A percentile compares a stretch with the other conserved stretches of the same genome.
Evolutionary conservation across 2,888 invertebrate species (phyloP).

Genomic region (Caenorhabditis plicata): DNA sequence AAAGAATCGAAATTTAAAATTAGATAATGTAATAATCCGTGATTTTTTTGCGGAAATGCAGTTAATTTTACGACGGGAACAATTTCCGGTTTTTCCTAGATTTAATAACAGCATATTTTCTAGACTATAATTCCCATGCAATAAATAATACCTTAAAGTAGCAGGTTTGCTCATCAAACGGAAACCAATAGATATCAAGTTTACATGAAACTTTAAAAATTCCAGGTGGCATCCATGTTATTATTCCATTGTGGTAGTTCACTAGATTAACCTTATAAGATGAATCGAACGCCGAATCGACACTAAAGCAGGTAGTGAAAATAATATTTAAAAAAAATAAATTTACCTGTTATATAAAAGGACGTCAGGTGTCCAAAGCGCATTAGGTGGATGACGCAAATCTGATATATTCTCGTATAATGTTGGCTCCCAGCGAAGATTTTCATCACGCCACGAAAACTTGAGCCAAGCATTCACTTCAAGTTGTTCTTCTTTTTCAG

Average conservation of each 20-base stretch:
- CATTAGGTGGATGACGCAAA: constrained; percentile 50
- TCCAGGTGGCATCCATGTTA: constrained; percentile 60
- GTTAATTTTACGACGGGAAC: no score
- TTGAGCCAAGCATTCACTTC: constrained; percentile 61
- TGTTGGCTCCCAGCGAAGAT: constrained; percentile 59
- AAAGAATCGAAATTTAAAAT: no score
- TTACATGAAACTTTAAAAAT: constrained; percentile 73
- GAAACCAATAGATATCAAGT: constrained; percentile 99
- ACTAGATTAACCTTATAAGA: constrained; percentile 59
- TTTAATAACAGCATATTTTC: no score
- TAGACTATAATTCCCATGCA: no score
- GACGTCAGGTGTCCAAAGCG: constrained; percentile 56
- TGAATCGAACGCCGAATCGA: constrained; percentile 58
- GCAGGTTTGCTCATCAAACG: constrained; percentile 96
- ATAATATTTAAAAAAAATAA: no score
- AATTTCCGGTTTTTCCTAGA: no score
- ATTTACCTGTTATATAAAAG: constrained; percentile 57
- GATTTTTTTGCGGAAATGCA: no score
- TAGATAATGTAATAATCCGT: no score
- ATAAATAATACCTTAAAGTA: constrained; percentile 69
- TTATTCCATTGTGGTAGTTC: constrained; percentile 46
- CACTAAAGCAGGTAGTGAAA: no score
- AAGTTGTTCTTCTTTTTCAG: constrained; percentile 59
- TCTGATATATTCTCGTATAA: constrained; percentile 53
- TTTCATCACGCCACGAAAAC: constrained; percentile 58